Conservation (phyloP, 2,888 invertebrate species). For the Lagria hirta region DNA sequence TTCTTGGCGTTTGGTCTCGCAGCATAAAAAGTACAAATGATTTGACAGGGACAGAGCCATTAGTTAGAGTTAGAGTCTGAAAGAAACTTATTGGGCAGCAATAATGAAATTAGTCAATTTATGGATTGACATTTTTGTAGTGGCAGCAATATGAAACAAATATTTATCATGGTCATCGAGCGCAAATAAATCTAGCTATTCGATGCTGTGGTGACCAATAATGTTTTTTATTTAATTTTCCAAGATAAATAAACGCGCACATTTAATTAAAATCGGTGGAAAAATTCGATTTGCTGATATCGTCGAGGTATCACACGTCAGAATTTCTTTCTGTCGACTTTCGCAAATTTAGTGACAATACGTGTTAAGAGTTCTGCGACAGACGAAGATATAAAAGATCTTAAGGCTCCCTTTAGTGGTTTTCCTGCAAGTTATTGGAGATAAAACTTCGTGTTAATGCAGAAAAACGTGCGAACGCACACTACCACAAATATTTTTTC, state of each 20-base stretch:
- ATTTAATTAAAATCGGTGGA: constrained; percentile 11
- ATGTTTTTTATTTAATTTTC: constrained; percentile 16
- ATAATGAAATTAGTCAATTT: constrained; percentile 11
- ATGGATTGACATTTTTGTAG: constrained; percentile 11
- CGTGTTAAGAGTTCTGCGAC: constrained; percentile 22
- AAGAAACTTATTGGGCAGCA: no score
- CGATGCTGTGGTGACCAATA: constrained; percentile 2
- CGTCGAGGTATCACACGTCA: constrained; percentile 15
- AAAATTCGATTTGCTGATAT: constrained; percentile 17
- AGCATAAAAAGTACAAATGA: no score
- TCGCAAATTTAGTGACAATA: constrained; percentile 21
- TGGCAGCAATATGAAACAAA: not conserved
- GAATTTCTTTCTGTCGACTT: constrained; percentile 18
- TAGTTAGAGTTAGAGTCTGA: no score
- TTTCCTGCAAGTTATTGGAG: constrained; percentile 23
- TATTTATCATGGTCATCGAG: constrained; percentile 11
- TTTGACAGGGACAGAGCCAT: no score
- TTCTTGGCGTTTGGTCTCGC: no score
- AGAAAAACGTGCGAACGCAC: constrained; percentile 20
- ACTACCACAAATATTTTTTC: constrained; percentile 16
- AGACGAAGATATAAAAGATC: constrained; percentile 22
- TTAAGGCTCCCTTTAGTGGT: constrained; percentile 23
- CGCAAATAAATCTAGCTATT: constrained; percentile 4
- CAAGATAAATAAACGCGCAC: no score
- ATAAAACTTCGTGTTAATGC: constrained; percentile 23